Conservation (phyloP, 2,888 invertebrate species). For the Sarcophaga carnaria region DNA sequence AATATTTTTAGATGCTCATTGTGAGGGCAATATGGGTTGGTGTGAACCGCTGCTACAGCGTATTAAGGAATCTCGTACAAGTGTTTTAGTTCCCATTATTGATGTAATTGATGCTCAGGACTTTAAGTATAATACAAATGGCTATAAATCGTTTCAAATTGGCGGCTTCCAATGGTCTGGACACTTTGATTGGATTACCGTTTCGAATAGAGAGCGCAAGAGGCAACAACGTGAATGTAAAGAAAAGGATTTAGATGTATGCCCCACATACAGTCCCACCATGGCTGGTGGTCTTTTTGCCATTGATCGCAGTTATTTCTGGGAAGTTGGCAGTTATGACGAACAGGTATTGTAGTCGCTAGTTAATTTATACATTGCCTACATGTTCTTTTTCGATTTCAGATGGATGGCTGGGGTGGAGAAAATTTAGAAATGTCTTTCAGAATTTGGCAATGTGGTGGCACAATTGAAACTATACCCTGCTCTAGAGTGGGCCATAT, state of each 20-base stretch:
- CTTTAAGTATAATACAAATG: slow-evolving; percentile 82
- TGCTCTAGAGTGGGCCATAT: slow-evolving; percentile 98
- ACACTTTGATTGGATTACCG: slow-evolving; percentile 94
- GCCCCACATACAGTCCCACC: slow-evolving; percentile 89
- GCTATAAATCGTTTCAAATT: slow-evolving; percentile 81
- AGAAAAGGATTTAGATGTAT: slow-evolving; percentile 72
- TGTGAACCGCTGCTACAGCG: slow-evolving; percentile 94
- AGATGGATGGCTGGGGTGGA: slow-evolving; percentile 98
- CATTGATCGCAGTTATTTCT: slow-evolving; percentile 95
- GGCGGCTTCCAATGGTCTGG: slow-evolving; percentile 88
- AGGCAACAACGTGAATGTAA: slow-evolving; percentile 78
- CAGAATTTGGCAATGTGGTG: slow-evolving; percentile 94
- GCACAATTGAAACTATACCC: slow-evolving; percentile 94
- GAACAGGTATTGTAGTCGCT: slow-evolving; percentile 83
- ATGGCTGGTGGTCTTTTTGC: slow-evolving; percentile 99
- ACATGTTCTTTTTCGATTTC: slow-evolving; percentile 19
- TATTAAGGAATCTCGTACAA: slow-evolving; percentile 89
- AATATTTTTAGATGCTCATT: slow-evolving; percentile 95
- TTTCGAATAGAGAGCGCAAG: slow-evolving; percentile 79
- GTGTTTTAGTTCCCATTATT: slow-evolving; percentile 96
- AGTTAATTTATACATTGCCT: neutral
- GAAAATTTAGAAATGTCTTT: slow-evolving; percentile 99
- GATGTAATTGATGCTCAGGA: slow-evolving; percentile 91
- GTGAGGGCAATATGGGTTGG: slow-evolving; percentile 92
- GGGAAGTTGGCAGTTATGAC: slow-evolving; percentile 97